Evolutionary conservation across 2,797 vertebrate genomes (phyloP).

Genomic region (Ptychadena robeensis): DNA sequence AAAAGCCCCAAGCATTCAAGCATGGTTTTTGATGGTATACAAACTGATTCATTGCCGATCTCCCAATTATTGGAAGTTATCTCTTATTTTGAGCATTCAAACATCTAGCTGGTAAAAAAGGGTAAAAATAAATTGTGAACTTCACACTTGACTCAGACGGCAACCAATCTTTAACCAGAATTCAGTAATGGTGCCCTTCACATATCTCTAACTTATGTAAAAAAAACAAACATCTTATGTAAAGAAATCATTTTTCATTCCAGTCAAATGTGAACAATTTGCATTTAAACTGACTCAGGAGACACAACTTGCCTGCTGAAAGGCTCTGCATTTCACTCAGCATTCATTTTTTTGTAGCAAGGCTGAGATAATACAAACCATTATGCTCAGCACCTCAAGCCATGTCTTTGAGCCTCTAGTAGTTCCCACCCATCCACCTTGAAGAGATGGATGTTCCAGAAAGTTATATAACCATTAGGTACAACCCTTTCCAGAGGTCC

Average conservation of each 20-base stretch:
- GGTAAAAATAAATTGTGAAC: no score
- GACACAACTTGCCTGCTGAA: background rate
- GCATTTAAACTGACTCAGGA: background rate
- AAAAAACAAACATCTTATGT: no score
- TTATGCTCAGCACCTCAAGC: background rate
- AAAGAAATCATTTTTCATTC: background rate
- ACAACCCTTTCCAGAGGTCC: background rate
- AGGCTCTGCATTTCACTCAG: conserved; percentile 1
- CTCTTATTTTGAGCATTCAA: no score
- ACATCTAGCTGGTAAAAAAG: no score
- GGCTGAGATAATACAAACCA: background rate
- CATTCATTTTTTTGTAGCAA: background rate
- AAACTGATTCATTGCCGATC: no score
- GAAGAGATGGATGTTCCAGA: background rate
- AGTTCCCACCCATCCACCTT: background rate
- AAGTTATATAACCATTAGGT: background rate
- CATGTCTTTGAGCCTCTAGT: background rate
- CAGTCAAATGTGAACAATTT: background rate
- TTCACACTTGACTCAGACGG: no score
- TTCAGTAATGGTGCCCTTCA: background rate
- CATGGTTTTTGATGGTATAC: no score
- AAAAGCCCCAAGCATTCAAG: no score
- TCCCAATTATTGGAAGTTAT: no score
- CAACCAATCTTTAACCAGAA: no score
- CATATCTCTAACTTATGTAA: background rate